Conservation (phyloP, 2,113 vertebrate species). For the Cygnus atratus region DNA sequence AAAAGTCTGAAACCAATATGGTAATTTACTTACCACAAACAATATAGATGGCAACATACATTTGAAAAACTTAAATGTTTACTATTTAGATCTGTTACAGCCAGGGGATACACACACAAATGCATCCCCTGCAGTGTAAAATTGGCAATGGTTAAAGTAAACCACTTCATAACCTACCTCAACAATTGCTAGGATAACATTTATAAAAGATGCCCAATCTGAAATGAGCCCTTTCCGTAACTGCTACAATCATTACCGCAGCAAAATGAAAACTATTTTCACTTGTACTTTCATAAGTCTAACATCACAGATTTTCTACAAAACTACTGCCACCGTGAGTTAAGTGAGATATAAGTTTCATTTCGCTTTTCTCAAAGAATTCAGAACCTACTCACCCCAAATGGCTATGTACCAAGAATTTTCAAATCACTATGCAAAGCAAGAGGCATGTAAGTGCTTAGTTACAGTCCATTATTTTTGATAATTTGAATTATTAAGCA, state of each 20-base stretch:
- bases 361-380: not conserved
- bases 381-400: not conserved
- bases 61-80: not conserved
- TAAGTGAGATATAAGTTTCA: not conserved
- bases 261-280: not conserved
- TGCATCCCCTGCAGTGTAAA: not conserved
- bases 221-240: not conserved
- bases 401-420: not conserved
- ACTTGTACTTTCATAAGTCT: not conserved
- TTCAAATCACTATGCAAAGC: not conserved
- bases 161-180: not conserved
- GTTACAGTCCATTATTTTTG: not conserved
- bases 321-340: constrained; percentile 43
- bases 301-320: not conserved
- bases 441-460: not conserved
- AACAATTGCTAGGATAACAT: not conserved
- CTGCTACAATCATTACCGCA: not conserved
- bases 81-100: not conserved
- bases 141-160: not conserved
- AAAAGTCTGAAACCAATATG: not conserved
- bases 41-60: not conserved
- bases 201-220: not conserved
- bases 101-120: not conserved
- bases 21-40: not conserved
- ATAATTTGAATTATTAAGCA: not conserved